These are phyloP conservation scores for Leptinotarsa peninsularis DNA, from an alignment of 2,888 invertebrate genomes.

Conservation along the genomic window DNA sequence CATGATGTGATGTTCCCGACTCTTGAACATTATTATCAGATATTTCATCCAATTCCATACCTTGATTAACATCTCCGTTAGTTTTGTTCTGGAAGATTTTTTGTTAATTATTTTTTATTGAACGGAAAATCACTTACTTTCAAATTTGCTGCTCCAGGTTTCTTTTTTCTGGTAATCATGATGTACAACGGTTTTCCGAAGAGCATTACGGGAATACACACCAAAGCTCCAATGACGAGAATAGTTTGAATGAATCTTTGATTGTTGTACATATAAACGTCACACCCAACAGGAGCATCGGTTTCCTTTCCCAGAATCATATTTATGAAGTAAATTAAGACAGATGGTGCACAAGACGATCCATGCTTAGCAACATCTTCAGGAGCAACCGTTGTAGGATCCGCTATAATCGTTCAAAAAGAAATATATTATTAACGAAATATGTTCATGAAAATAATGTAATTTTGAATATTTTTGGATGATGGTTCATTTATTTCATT, in stretches of 20 bases:
- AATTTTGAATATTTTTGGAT: too few relatives aligned
- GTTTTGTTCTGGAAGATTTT: constrained; percentile 34
- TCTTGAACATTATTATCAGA: constrained; percentile 54
- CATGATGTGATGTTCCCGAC: constrained; percentile 60
- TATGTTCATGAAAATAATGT: too few relatives aligned
- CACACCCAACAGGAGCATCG: constrained; percentile 64
- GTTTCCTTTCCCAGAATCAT: constrained; percentile 75
- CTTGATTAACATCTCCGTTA: constrained; percentile 77
- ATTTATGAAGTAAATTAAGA: constrained; percentile 82
- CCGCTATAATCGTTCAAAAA: neutral
- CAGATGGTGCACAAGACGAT: constrained; percentile 78
- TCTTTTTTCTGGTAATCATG: constrained; percentile 61
- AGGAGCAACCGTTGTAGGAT: constrained; percentile 2
- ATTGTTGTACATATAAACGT: constrained; percentile 72
- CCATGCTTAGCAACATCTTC: constrained; percentile 49
- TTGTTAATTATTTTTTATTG: too few relatives aligned
- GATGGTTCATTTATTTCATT: too few relatives aligned
- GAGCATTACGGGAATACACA: constrained; percentile 83
- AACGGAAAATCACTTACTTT: constrained; percentile 28
- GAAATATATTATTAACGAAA: neutral
- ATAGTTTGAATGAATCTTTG: constrained; percentile 73
- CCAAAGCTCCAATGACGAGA: constrained; percentile 73
- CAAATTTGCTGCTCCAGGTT: constrained; percentile 29
- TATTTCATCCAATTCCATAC: constrained; percentile 72
- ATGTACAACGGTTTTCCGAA: constrained; percentile 81